Evolutionary conservation across 2,888 invertebrate species (phyloP).

Genomic region (Plagodis pulveraria): DNA sequence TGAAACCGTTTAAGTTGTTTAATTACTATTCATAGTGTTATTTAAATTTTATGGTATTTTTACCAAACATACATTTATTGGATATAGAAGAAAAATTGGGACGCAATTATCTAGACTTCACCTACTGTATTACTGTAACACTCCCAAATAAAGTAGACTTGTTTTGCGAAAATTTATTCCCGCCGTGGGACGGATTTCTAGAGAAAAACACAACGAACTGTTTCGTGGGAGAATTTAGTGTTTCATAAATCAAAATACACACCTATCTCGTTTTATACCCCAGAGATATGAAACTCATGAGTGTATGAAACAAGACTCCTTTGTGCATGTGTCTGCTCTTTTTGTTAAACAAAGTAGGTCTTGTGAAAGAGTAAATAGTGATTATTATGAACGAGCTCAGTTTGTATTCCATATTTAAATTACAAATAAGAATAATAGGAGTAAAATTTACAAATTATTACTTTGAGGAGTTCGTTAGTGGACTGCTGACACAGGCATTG

Average conservation of each 20-base stretch:
- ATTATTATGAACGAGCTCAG: too few relatives aligned
- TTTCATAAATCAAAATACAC: constrained; percentile 24
- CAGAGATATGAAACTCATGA: constrained; percentile 15
- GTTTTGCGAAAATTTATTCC: constrained; percentile 21
- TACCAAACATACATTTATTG: too few relatives aligned
- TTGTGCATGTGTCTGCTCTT: constrained; percentile 3
- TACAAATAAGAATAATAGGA: too few relatives aligned
- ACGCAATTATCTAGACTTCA: background rate
- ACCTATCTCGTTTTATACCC: constrained; percentile 10
- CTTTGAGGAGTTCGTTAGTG: too few relatives aligned
- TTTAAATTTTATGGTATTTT: too few relatives aligned
- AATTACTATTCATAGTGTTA: too few relatives aligned
- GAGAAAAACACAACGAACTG: constrained; percentile 18
- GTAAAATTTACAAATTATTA: too few relatives aligned
- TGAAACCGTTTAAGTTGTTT: too few relatives aligned
- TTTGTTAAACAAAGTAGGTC: background rate
- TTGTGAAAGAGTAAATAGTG: too few relatives aligned
- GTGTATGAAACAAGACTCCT: constrained; percentile 12
- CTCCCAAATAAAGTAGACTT: constrained; percentile 12
- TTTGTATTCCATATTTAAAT: too few relatives aligned
- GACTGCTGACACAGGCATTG: too few relatives aligned
- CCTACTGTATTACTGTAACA: constrained; percentile 5
- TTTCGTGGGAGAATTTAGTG: constrained; percentile 17
- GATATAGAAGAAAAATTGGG: too few relatives aligned
- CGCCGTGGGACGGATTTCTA: constrained; percentile 16